phyloP scores from a whole-genome alignment of 2,113 vertebrate genomes.

The Onychorhynchus coronatus region DNA sequence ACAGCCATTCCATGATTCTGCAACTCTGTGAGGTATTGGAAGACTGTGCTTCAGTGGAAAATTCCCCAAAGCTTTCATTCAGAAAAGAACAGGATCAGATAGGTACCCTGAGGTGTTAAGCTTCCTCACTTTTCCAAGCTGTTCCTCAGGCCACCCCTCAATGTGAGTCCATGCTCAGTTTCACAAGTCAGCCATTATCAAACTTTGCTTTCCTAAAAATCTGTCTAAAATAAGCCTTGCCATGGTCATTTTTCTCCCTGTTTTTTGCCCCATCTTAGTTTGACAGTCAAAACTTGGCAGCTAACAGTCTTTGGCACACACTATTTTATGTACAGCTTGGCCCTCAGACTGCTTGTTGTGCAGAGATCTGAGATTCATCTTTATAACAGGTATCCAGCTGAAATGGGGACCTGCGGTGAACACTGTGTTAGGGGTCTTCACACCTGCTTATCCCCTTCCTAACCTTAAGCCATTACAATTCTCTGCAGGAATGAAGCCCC shows the following conservation, averaged over 20 bases:
- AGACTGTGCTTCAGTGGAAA: background rate
- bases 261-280: background rate
- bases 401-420: background rate
- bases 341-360: background rate
- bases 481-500: background rate
- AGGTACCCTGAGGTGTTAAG: background rate
- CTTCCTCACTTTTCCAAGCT: background rate
- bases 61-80: background rate
- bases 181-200: background rate
- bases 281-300: background rate
- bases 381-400: background rate
- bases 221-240: background rate
- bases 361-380: background rate
- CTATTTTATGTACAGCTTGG: background rate
- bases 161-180: background rate
- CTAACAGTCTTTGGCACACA: background rate
- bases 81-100: background rate
- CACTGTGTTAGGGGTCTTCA: background rate
- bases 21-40: background rate
- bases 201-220: background rate
- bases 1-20: background rate
- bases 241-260: background rate
- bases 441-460: background rate
- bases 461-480: background rate
- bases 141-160: background rate